Percentiles rank a stretch among this genome's conserved stretches.
These are phyloP conservation scores for Acronicta leporina DNA, from an alignment of 2,888 invertebrate species.

Conservation along the genomic window DNA sequence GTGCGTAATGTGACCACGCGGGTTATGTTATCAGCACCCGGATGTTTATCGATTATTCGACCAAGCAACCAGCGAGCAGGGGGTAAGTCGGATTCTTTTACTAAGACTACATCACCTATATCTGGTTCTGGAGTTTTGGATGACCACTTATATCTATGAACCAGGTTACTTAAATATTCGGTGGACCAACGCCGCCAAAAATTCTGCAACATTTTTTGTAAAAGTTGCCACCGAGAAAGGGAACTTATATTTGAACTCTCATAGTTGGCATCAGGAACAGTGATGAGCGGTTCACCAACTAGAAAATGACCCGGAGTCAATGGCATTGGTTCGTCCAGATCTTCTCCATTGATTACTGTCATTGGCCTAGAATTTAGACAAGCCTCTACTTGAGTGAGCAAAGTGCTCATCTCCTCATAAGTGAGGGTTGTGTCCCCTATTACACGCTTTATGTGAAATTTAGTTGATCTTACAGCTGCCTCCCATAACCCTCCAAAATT, in stretches of 20 bases:
- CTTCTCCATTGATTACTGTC: slow-evolving; percentile 6
- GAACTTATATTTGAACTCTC: too few species aligned
- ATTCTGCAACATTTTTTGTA: slow-evolving; percentile 3
- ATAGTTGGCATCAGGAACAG: slow-evolving; percentile 1
- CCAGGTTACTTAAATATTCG: slow-evolving; percentile 2
- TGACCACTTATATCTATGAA: too few species aligned
- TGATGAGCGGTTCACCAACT: slow-evolving; percentile 6
- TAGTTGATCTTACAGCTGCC: too few species aligned
- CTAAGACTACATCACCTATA: too few species aligned
- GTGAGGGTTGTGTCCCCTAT: too few species aligned
- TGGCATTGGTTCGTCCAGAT: slow-evolving; percentile 10
- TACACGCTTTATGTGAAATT: too few species aligned
- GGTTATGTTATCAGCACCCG: too few species aligned
- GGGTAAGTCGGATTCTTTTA: not conserved
- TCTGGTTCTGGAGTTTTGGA: too few species aligned
- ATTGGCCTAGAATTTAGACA: slow-evolving; percentile 13
- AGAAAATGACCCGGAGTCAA: slow-evolving; percentile 14
- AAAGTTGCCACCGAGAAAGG: too few species aligned
- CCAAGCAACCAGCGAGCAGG: slow-evolving; percentile 7
- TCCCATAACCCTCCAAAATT: too few species aligned
- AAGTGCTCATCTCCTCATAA: not conserved
- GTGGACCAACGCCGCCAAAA: slow-evolving; percentile 15
- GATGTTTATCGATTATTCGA: too few species aligned
- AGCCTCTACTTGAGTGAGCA: slow-evolving; percentile 9
- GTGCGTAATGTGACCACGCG: too few species aligned